Conservation (phyloP, 2,113 vertebrate genomes). For the Mohoua ochrocephala region DNA sequence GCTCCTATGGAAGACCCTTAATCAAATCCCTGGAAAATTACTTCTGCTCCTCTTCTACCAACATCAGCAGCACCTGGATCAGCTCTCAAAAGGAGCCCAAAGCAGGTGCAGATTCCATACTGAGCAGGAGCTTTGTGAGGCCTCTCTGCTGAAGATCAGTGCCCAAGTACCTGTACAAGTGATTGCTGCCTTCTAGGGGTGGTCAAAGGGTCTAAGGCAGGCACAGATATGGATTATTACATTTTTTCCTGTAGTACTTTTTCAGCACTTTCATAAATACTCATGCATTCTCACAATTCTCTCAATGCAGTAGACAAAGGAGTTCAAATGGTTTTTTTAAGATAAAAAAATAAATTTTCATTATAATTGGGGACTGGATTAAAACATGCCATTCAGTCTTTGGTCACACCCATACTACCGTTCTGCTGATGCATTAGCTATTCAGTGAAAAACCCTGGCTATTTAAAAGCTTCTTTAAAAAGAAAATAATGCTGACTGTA, state of each 20-base stretch:
- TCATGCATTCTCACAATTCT: not conserved
- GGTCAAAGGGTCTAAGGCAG: not conserved
- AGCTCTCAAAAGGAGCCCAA: not conserved
- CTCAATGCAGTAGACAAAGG: not conserved
- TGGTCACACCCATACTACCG: not conserved
- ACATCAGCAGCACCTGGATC: not conserved
- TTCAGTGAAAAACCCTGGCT: not conserved
- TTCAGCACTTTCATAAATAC: not conserved
- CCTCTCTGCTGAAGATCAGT: not conserved
- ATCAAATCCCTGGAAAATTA: fast-evolving
- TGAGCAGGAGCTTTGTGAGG: not conserved
- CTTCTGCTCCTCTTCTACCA: not conserved
- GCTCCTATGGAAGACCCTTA: not conserved
- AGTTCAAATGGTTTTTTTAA: not conserved
- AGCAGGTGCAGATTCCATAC: not conserved
- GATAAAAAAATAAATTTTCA: not conserved
- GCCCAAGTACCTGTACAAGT: not conserved
- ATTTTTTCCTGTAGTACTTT: not conserved
- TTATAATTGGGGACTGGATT: not conserved
- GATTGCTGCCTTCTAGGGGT: not conserved
- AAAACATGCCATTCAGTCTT: not conserved
- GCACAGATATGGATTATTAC: not conserved
- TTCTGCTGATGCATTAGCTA: not conserved
- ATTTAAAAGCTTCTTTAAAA: not conserved
- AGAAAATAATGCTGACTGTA: not conserved